Conservation (phyloP, 2,888 invertebrate genomes). For the Nomada hirtipes region DNA sequence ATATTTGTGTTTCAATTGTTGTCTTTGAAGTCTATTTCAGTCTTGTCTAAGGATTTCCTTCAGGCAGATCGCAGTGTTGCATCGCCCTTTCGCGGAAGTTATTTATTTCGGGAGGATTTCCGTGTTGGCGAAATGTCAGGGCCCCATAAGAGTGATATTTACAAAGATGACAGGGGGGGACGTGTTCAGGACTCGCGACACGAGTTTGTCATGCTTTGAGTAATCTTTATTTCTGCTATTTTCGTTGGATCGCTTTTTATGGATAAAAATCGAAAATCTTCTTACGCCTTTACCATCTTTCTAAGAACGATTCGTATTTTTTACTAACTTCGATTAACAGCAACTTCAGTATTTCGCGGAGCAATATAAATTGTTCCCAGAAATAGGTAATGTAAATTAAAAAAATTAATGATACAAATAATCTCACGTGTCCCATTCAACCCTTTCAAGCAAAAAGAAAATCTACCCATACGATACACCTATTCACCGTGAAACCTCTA, state of each 20-base stretch:
- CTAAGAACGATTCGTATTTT: too few relatives aligned
- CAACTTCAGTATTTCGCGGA: too few relatives aligned
- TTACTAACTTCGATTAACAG: too few relatives aligned
- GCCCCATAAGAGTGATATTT: slow-evolving; percentile 27
- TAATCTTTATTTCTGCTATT: neutral
- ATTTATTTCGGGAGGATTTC: slow-evolving; percentile 30
- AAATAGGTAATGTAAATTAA: too few relatives aligned
- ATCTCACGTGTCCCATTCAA: too few relatives aligned
- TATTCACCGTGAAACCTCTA: neutral
- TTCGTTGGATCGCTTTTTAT: too few relatives aligned
- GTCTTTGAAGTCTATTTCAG: neutral
- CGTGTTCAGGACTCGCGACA: slow-evolving; percentile 24
- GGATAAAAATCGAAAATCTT: too few relatives aligned
- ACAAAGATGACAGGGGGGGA: slow-evolving; percentile 6
- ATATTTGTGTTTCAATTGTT: neutral
- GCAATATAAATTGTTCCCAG: too few relatives aligned
- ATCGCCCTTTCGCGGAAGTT: slow-evolving; percentile 17
- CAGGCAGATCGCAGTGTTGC: neutral
- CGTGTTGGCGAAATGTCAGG: slow-evolving; percentile 32
- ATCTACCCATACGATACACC: neutral
- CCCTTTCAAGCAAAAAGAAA: too few relatives aligned
- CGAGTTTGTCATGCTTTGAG: slow-evolving; percentile 5
- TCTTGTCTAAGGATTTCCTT: neutral
- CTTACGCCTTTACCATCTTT: too few relatives aligned
- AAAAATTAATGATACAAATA: too few relatives aligned